Percentiles rank a stretch among this genome's conserved stretches.
Evolutionary conservation across 2,113 vertebrate genomes (phyloP).

Genomic region (Ifrita kowaldi): DNA sequence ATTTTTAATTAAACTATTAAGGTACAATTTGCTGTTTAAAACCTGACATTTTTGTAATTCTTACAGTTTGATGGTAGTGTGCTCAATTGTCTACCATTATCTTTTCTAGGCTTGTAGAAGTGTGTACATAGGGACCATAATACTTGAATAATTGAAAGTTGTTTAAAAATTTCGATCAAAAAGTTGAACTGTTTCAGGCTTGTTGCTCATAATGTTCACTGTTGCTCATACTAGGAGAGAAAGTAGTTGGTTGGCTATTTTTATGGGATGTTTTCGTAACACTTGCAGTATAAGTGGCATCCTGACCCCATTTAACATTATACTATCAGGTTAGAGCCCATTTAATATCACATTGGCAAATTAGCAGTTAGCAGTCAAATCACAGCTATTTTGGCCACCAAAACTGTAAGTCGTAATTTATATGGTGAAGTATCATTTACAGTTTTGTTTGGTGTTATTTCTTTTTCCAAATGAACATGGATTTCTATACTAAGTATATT

Average conservation of each 20-base stretch:
- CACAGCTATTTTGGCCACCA: slow-evolving; percentile 32
- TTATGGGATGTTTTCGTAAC: slow-evolving; percentile 54
- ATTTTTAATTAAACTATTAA: slow-evolving; percentile 75
- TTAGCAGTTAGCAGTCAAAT: slow-evolving; percentile 52
- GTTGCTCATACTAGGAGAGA: slow-evolving; percentile 48
- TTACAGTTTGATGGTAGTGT: slow-evolving; percentile 63
- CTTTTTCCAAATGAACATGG: slow-evolving; percentile 58
- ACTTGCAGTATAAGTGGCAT: not conserved
- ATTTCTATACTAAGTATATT: slow-evolving; percentile 72
- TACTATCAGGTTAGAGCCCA: not conserved
- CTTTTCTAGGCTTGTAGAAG: slow-evolving; percentile 61
- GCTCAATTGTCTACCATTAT: slow-evolving; percentile 65
- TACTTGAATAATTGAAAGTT: slow-evolving; percentile 65
- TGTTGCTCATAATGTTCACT: slow-evolving; percentile 48
- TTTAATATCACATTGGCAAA: slow-evolving; percentile 31
- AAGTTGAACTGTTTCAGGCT: slow-evolving; percentile 40
- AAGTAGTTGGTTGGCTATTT: slow-evolving; percentile 63
- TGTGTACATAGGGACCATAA: slow-evolving; percentile 69
- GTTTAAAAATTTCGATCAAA: slow-evolving; percentile 37
- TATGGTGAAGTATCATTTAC: slow-evolving; percentile 57
- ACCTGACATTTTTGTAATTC: slow-evolving; percentile 73
- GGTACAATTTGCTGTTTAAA: slow-evolving; percentile 75
- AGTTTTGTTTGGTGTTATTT: not conserved
- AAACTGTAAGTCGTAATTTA: slow-evolving; percentile 62
- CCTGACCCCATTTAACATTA: slow-evolving; percentile 12